Evolutionary conservation across 2,113 vertebrate species (phyloP).

Genomic region (Galeopterus variegatus): DNA sequence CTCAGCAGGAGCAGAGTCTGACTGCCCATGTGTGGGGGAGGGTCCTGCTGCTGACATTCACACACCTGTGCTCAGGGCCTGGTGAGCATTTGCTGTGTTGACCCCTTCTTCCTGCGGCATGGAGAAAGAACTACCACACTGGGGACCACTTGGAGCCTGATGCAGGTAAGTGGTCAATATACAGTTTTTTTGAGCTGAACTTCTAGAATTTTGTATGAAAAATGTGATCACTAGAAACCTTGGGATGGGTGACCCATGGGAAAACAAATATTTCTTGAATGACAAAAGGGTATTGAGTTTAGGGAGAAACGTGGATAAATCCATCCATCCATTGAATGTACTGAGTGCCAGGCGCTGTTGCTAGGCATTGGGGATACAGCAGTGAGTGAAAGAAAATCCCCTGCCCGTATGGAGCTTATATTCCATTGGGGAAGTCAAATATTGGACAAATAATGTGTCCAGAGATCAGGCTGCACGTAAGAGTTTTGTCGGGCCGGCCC

Average conservation of each 20-base stretch:
- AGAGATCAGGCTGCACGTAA: not conserved
- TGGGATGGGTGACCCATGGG: not conserved
- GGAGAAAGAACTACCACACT: not conserved
- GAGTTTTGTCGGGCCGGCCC: too few species aligned
- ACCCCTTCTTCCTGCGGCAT: not conserved
- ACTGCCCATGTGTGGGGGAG: not conserved
- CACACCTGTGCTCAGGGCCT: accelerated
- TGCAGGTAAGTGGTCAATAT: not conserved
- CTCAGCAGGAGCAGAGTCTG: not conserved
- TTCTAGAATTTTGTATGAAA: constrained; percentile 22
- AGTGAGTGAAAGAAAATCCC: not conserved
- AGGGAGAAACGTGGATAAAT: not conserved
- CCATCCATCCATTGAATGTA: too few species aligned
- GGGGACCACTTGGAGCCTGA: not conserved
- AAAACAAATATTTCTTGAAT: constrained; percentile 3
- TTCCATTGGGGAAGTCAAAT: not conserved
- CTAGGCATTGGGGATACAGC: not conserved
- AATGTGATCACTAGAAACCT: not conserved
- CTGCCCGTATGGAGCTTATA: not conserved
- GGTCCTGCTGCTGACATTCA: not conserved
- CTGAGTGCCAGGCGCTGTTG: not conserved
- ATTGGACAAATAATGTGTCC: not conserved
- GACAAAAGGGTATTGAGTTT: not conserved
- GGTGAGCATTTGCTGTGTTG: not conserved
- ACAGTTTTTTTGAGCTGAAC: not conserved